These are phyloP conservation scores for Scaptodrosophila latifasciaeformis DNA, from an alignment of 2,888 invertebrate species.

Conservation along the genomic window DNA sequence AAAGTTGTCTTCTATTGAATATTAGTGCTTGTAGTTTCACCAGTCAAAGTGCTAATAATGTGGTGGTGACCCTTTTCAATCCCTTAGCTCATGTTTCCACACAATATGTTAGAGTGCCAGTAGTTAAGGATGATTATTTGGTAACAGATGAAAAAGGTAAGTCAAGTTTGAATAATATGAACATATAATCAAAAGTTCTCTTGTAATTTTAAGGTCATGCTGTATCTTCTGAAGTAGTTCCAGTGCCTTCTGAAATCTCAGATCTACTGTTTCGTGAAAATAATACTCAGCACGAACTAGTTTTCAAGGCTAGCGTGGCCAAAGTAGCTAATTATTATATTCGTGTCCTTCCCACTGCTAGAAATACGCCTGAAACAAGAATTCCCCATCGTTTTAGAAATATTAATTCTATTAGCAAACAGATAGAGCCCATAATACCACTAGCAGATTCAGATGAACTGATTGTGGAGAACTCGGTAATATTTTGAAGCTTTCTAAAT, in stretches of 20 bases:
- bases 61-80: constrained; percentile 86
- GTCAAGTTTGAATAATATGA: constrained; percentile 14
- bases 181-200: neutral
- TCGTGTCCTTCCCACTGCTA: constrained; percentile 30
- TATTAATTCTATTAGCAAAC: constrained; percentile 16
- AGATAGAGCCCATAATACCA: too few species aligned
- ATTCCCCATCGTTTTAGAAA: constrained; percentile 29
- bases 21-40: constrained; percentile 82
- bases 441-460: constrained; percentile 32
- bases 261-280: constrained; percentile 76
- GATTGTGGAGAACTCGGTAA: constrained; percentile 57
- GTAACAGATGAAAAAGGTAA: constrained; percentile 81
- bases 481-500: neutral
- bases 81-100: constrained; percentile 81
- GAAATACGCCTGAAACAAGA: neutral
- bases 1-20: constrained; percentile 55
- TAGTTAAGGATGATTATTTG: constrained; percentile 76
- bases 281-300: constrained; percentile 80
- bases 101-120: constrained; percentile 80
- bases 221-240: constrained; percentile 79
- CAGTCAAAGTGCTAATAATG: constrained; percentile 75
- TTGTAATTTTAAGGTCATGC: constrained; percentile 60
- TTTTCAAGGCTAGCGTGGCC: constrained; percentile 79
- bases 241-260: constrained; percentile 78
- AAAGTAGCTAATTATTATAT: constrained; percentile 78